Evolutionary conservation across 1,140 invertebrate species (phyloP).

Genomic region (Penaeus japonicus): DNA sequence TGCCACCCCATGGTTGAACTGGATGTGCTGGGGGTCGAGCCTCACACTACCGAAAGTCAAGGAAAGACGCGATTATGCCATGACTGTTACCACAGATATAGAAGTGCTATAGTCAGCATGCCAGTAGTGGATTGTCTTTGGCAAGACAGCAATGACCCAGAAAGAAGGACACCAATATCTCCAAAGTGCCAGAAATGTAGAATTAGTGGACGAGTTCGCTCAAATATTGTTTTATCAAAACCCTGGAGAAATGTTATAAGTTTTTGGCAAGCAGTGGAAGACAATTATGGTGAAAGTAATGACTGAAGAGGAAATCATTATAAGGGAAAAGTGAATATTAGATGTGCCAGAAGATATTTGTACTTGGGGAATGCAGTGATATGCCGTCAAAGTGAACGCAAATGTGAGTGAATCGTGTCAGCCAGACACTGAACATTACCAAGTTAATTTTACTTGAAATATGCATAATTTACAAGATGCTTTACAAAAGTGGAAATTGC

Average conservation of each 20-base stretch:
- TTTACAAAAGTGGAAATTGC: conserved; percentile 55
- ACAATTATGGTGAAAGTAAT: no score
- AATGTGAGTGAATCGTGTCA: conserved; percentile 44
- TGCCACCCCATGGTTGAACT: conserved; percentile 13
- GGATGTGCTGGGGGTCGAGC: conserved; percentile 4
- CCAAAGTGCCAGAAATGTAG: conserved; percentile 53
- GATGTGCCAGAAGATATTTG: background rate
- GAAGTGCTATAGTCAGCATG: no score
- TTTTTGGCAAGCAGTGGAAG: no score
- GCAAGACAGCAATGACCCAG: no score
- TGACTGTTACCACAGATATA: no score
- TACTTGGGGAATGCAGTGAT: conserved; percentile 16
- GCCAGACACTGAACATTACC: conserved; percentile 35
- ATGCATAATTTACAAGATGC: conserved; percentile 56
- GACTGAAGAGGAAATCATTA: no score
- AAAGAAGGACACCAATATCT: conserved; percentile 32
- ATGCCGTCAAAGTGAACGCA: conserved; percentile 34
- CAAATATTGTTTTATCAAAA: conserved; percentile 33
- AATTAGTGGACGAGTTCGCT: conserved; percentile 51
- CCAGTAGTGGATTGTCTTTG: no score
- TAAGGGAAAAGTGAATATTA: background rate
- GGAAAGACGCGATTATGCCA: background rate
- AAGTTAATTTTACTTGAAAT: conserved; percentile 54
- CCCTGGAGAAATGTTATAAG: no score
- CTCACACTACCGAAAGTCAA: background rate